Evolutionary conservation across 2,888 invertebrate species (phyloP), one percentile per base, ranked within the genome.

Genomic region (Slavum lentiscoides): DNA sequence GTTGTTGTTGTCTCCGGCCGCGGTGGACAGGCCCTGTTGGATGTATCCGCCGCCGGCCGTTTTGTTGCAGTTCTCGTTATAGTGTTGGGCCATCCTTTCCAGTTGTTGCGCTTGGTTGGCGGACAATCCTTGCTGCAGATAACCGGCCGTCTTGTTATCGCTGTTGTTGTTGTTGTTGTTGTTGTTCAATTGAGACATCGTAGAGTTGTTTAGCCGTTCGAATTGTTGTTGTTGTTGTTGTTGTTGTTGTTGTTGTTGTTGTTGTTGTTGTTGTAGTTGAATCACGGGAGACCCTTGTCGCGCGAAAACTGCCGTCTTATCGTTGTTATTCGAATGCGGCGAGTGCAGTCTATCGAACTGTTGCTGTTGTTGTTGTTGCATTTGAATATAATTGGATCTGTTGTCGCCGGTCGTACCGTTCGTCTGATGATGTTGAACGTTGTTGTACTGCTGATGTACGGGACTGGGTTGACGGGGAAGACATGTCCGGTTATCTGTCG

Each of bases 1-100:
- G 43, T 43, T 43, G 8, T 7, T 43, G 43, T 43, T 86, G 85
- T 85, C 85, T 11, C 43, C 43, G 84, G 84, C 85, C 67, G 84
- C 30, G 30, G 30, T 83, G 82, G 84, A 84, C 23, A 85, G 39
- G 43, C 82, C 67, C n/a, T 74, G 70, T 68, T 82, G 68, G 17
- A 62, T 74, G 39, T 59, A 72, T 0, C 74, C 67, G 11, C 75
- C 30, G 30, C 30, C 30, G 30, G 30, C 70, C 58, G 53, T 76
- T 64, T 49, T 74, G 64, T 53, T 66, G 49, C 2, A 30, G 4
- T 23, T 80, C 37, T 61, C 73, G 49, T 49, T 49, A 37, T 61
- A 74, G 13, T 61, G 76, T 61, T 82, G 82, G 68, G 66, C 76
- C 82, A 66, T 82, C 21, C 81, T 76, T 53, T 82, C 82, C 17